These are phyloP conservation scores for Pteropus alecto DNA, from an alignment of 2,113 vertebrate species.

Conservation along the genomic window DNA sequence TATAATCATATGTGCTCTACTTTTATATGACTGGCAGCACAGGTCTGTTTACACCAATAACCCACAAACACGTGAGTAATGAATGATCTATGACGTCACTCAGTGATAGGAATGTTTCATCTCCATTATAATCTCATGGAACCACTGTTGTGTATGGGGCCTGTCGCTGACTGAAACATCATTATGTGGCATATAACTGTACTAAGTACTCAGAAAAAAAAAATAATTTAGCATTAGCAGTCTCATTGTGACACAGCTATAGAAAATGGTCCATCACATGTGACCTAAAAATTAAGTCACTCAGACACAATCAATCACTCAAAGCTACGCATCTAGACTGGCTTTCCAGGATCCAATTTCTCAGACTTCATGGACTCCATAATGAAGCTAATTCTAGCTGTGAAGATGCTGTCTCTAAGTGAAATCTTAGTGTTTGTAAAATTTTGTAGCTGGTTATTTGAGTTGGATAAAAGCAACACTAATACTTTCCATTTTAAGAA, in stretches of 20 bases:
- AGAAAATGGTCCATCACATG: not conserved
- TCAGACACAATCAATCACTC: not conserved
- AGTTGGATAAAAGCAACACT: not conserved
- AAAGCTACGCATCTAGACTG: not conserved
- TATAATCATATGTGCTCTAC: not conserved
- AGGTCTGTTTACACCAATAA: not conserved
- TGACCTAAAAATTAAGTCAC: not conserved
- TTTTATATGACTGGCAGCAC: not conserved
- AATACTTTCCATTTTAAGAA: not conserved
- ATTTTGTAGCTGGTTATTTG: not conserved
- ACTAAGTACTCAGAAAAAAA: not conserved
- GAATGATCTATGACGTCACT: not conserved
- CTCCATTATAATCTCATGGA: not conserved
- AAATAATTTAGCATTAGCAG: not conserved
- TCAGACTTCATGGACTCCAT: not conserved
- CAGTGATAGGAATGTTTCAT: not conserved
- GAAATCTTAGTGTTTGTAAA: not conserved
- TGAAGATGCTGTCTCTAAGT: not conserved
- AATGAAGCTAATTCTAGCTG: not conserved
- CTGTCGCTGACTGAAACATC: not conserved
- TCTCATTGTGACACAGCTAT: not conserved
- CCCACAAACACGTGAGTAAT: not conserved
- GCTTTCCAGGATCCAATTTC: not conserved
- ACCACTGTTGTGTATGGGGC: not conserved
- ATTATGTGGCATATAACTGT: not conserved